Percentiles rank a stretch among this genome's conserved stretches.
Conservation (phyloP, 2,888 invertebrate genomes). For the Gortyna flavago region DNA sequence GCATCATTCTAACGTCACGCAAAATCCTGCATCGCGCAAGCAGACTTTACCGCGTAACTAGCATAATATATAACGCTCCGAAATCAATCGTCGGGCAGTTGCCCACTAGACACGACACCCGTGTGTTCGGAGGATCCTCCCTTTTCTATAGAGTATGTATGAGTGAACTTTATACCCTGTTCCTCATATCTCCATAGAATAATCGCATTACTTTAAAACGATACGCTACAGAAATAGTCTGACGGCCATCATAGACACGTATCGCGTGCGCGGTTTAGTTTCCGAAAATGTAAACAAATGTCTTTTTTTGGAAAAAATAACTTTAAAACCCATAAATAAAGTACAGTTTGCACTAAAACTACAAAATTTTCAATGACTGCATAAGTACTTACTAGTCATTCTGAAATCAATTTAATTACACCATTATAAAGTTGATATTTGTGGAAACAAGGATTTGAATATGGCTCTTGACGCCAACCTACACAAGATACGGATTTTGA, state of each 20-base stretch:
- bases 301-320: neutral
- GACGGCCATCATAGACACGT: neutral
- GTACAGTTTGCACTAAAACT: neutral
- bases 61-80: no score
- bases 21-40: neutral
- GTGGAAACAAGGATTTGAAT: neutral
- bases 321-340: neutral
- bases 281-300: neutral
- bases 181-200: no score
- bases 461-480: neutral
- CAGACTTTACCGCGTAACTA: no score
- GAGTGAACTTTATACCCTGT: no score
- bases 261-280: neutral
- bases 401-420: constrained; percentile 1
- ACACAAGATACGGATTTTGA: neutral
- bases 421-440: neutral
- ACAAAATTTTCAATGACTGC: no score
- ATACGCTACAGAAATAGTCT: neutral
- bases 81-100: no score
- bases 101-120: no score
- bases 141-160: no score
- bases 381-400: neutral
- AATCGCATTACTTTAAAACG: neutral
- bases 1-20: neutral
- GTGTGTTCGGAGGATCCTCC: no score